phyloP scores from a whole-genome alignment of 2,113 vertebrate species.

The Climacteris rufus region DNA sequence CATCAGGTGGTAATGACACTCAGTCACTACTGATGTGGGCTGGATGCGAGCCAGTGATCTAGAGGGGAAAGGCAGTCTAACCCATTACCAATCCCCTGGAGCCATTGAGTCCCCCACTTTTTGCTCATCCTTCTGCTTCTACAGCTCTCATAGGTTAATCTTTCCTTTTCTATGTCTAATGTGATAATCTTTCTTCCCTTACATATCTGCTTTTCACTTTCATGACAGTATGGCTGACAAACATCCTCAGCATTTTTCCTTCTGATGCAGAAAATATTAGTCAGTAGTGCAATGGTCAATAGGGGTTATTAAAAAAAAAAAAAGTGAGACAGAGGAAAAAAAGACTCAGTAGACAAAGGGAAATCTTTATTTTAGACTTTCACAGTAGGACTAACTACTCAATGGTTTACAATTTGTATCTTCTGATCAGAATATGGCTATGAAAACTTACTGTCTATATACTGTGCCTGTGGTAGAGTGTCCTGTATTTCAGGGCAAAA shows the following conservation, averaged over 20 bases:
- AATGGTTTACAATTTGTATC: not conserved
- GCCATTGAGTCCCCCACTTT: not conserved
- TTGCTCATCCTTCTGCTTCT: slow-evolving; percentile 61
- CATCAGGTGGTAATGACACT: slow-evolving; percentile 56
- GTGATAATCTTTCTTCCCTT: slow-evolving; percentile 64
- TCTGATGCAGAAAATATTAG: slow-evolving; percentile 26
- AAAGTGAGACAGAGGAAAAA: not conserved
- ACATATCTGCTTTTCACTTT: slow-evolving; percentile 52
- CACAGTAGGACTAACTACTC: not conserved
- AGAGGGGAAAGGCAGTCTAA: slow-evolving; percentile 34
- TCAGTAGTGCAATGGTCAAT: slow-evolving; percentile 15
- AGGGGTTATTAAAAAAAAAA: not conserved
- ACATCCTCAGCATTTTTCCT: slow-evolving; percentile 27
- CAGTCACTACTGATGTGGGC: slow-evolving; percentile 45
- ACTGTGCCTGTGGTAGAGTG: not conserved
- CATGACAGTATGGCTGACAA: slow-evolving; percentile 45
- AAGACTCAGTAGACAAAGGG: not conserved
- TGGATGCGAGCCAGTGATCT: slow-evolving; percentile 56
- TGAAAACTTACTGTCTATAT: not conserved
- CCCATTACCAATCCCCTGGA: slow-evolving; percentile 48
- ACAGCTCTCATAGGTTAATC: slow-evolving; percentile 48
- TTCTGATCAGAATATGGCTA: not conserved
- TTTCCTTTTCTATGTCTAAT: slow-evolving; percentile 55
- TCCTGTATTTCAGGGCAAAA: not conserved
- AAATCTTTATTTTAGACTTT: not conserved